Base-by-base conservation (phyloP, 2,113 vertebrate species). In the Silurus glanis region DNA sequence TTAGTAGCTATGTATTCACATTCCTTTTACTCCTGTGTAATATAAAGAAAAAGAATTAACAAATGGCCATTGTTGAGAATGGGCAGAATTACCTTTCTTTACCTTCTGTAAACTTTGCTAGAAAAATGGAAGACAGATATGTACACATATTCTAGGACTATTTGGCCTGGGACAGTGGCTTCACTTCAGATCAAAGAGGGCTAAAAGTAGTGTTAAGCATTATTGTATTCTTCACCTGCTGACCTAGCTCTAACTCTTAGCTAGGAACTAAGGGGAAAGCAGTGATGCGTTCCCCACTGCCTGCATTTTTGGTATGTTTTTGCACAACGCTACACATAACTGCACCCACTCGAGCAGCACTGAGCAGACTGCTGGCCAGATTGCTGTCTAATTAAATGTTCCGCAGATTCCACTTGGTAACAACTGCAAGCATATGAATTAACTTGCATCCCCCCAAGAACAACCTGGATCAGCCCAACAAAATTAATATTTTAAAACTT, bases 401-500 rank as follows among this genome's bases (percentile, higher is more conserved):
- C 84, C 69, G 83, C 88, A 86, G 88, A 90, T 91, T 86, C 89
- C 59, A 88, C 87, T 92, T 83, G 81, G 87, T 93, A 89, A 92
- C 90, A 90, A 92, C 90, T 92, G 91, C 91, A 89, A 86, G 89
- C 90, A 88, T 83, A 90, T 87, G 88, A 92, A 92, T 90, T 89
- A 89, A 83, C 89, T 89, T 90, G 83, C 91, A 92, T 92, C 90
- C 91, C 86, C 92, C 91, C 82, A 84, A 91, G 87, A 93, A 90
- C 90, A 91, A 94, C 92, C 89, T 92, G 91, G 90, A 92, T 93
- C 89, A 86, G 93, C 92, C 72, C 87, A 84, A 90, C 90, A 91
- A 88, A 92, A 94, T 94, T 89, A 91, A 94, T 94, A 93, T 93
- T 94, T 94, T 90, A 90, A 94, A 93, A 92, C 91, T 93, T 93